Conservation (phyloP, 2,888 invertebrate species). For the Anthrax anthrax region DNA sequence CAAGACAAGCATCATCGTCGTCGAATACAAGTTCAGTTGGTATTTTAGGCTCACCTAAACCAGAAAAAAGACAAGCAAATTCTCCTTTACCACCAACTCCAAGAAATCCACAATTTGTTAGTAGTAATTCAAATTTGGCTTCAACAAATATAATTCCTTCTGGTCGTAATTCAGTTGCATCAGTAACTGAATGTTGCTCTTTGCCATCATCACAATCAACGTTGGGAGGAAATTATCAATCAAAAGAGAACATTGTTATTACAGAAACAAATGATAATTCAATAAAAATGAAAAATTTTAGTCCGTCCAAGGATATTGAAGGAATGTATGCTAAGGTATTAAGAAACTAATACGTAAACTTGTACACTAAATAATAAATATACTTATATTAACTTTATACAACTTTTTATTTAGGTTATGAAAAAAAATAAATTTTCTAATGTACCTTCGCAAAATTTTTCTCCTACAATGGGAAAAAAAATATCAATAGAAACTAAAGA, state of each 20-base stretch:
- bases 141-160: conserved; percentile 20
- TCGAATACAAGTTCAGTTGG: conserved; percentile 55
- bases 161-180: conserved; percentile 32
- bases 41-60: conserved; percentile 73
- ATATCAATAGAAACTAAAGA: conserved; percentile 1
- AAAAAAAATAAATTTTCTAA: conserved; percentile 33
- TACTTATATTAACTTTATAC: neutral
- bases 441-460: conserved; percentile 28
- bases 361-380: neutral
- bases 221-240: conserved; percentile 32
- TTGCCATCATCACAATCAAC: neutral
- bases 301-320: conserved; percentile 58
- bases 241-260: conserved; percentile 18
- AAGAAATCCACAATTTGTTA: conserved; percentile 21
- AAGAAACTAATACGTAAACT: neutral
- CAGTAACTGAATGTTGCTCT: conserved; percentile 26
- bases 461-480: conserved; percentile 25
- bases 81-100: conserved; percentile 77
- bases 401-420: conserved; percentile 26
- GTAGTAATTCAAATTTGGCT: conserved; percentile 29
- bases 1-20: conserved; percentile 51
- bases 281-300: conserved; percentile 35
- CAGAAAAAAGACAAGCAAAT: conserved; percentile 79
- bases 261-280: conserved; percentile 25
- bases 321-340: conserved; percentile 83